A percentile compares a stretch with the other conserved stretches of the same genome.
phyloP scores from a whole-genome alignment of 1,140 invertebrate genomes.

The Pygmarrhopalites habei region DNA sequence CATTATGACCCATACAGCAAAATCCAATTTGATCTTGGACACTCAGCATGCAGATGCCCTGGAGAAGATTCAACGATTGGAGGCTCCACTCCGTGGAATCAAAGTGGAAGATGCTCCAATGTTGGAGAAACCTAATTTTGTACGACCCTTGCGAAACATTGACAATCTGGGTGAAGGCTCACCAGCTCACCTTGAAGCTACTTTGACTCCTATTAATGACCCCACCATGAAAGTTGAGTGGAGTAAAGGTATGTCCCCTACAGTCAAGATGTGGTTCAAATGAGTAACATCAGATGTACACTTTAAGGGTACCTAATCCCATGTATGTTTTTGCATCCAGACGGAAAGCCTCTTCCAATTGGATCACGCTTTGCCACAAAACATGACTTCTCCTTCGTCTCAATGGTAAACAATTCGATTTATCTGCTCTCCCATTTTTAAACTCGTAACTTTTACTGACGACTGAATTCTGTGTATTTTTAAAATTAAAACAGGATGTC shows the following conservation, averaged over 20 bases:
- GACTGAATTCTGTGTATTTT: too few species aligned
- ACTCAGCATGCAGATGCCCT: conserved; percentile 64
- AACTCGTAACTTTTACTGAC: too few species aligned
- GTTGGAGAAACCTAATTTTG: conserved; percentile 79
- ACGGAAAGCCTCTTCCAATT: conserved; percentile 80
- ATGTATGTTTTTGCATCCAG: too few species aligned
- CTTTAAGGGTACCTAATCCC: too few species aligned
- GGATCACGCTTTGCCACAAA: conserved; percentile 55
- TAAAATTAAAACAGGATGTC: too few species aligned
- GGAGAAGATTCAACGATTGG: conserved; percentile 82
- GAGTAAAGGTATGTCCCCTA: too few species aligned
- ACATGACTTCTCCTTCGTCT: conserved; percentile 52
- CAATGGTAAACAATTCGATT: too few species aligned
- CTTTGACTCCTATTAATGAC: conserved; percentile 87
- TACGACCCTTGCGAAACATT: conserved; percentile 60
- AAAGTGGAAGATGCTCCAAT: conserved; percentile 53
- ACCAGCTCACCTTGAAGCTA: conserved; percentile 88
- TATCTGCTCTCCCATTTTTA: too few species aligned
- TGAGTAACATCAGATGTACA: too few species aligned
- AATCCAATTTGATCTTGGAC: conserved; percentile 39
- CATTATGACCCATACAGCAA: conserved; percentile 12
- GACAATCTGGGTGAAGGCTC: conserved; percentile 78
- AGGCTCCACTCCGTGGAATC: conserved; percentile 49
- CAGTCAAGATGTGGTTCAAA: too few species aligned
- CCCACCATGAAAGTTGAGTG: conserved; percentile 92